phyloP scores from a whole-genome alignment of 2,888 invertebrate genomes.

The Nomada lathburiana region DNA sequence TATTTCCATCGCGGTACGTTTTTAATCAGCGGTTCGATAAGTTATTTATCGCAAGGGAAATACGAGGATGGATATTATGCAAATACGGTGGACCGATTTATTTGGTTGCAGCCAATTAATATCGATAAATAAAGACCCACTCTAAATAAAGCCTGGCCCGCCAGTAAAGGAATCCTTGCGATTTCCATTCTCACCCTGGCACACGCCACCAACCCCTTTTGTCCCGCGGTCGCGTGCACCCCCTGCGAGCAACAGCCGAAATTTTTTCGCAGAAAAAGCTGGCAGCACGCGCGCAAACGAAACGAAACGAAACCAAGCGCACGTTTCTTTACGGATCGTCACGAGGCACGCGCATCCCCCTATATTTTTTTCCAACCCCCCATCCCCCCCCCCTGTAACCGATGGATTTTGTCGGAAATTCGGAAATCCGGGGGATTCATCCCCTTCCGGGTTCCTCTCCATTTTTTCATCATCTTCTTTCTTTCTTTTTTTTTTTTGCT shows the following conservation, averaged over 20 bases:
- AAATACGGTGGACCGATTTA: too few relatives aligned
- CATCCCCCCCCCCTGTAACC: constrained; percentile 34
- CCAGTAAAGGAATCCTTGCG: constrained; percentile 11
- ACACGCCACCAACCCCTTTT: constrained; percentile 60
- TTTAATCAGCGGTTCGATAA: too few relatives aligned
- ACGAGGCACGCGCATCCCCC: constrained; percentile 38
- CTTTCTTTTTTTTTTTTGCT: not conserved
- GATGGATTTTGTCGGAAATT: constrained; percentile 61
- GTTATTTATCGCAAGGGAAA: too few relatives aligned
- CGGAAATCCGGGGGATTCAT: constrained; percentile 60
- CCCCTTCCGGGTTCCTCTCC: constrained; percentile 51
- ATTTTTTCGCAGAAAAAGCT: constrained; percentile 51
- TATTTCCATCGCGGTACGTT: too few relatives aligned
- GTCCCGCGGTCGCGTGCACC: constrained; percentile 48
- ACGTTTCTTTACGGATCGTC: not conserved
- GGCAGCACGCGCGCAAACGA: constrained; percentile 39
- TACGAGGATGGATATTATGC: too few relatives aligned
- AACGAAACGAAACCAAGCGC: constrained; percentile 10
- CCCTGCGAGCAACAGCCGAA: constrained; percentile 21
- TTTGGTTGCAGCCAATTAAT: constrained; percentile 2
- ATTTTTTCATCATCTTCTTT: constrained; percentile 19
- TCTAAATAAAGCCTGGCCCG: not conserved
- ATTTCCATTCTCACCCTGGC: constrained; percentile 25
- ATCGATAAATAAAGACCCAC: not conserved
- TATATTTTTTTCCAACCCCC: constrained; percentile 9